phyloP scores from a whole-genome alignment of 2,113 vertebrate genomes.

The Diglossa brunneiventris region DNA sequence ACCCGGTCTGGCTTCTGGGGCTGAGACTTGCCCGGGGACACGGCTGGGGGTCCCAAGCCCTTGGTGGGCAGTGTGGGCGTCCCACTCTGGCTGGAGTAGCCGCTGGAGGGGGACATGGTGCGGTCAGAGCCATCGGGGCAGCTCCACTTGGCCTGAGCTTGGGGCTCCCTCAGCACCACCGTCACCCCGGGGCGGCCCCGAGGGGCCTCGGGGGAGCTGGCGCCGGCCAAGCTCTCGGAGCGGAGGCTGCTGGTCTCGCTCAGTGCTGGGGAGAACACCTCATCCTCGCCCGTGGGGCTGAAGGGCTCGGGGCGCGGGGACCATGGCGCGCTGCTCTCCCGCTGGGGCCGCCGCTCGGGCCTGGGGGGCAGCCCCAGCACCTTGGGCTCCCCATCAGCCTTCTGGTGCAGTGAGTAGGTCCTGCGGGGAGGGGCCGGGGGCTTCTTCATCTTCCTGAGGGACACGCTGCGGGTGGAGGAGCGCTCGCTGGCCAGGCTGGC shows the following conservation, averaged over 20 bases:
- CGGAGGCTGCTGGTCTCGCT: conserved; percentile 56
- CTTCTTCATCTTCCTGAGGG: conserved; percentile 87
- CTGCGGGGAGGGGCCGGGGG: conserved; percentile 83
- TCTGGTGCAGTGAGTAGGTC: conserved; percentile 86
- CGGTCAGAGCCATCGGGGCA: conserved; percentile 80
- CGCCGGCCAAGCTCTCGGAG: background rate
- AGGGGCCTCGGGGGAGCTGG: conserved; percentile 36
- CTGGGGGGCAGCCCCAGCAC: conserved; percentile 75
- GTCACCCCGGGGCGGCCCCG: conserved; percentile 41
- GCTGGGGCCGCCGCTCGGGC: conserved; percentile 57
- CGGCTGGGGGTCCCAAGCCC: conserved; percentile 69
- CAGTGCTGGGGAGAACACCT: conserved; percentile 38
- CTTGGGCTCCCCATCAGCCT: conserved; percentile 57
- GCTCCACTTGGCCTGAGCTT: conserved; percentile 53
- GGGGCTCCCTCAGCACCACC: background rate
- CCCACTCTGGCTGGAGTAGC: conserved; percentile 95
- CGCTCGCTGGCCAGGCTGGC: conserved; percentile 74
- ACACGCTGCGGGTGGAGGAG: conserved; percentile 80
- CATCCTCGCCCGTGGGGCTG: conserved; percentile 24
- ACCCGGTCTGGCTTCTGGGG: conserved; percentile 84
- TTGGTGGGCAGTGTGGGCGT: conserved; percentile 88
- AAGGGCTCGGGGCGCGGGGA: background rate
- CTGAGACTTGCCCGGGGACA: conserved; percentile 78
- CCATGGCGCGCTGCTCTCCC: conserved; percentile 1
- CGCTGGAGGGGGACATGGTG: conserved; percentile 95